These are phyloP conservation scores for Drepana falcataria DNA, from an alignment of 2,888 invertebrate genomes.

Conservation along the genomic window DNA sequence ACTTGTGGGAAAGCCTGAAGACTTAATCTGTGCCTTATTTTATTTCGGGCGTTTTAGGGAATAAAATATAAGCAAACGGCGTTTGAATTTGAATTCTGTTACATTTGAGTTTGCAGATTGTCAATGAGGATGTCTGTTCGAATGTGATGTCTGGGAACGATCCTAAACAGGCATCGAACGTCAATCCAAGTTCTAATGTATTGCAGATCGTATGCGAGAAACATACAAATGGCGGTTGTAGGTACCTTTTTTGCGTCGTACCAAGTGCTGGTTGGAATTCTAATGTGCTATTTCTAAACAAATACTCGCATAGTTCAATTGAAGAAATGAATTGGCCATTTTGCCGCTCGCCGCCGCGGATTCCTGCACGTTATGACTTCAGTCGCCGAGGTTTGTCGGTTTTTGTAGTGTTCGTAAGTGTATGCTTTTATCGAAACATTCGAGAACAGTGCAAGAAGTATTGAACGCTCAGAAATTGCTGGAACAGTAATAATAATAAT, in stretches of 20 bases:
- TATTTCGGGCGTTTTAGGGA: too few species aligned
- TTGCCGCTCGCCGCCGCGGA: slow-evolving; percentile 11
- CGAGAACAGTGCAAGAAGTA: neutral
- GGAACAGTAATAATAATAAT: too few species aligned
- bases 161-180: neutral
- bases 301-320: slow-evolving; percentile 20
- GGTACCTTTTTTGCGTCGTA: slow-evolving; percentile 15
- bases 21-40: too few species aligned
- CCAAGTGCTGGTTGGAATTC: slow-evolving; percentile 17
- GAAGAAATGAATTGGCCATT: slow-evolving; percentile 5
- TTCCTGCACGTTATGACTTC: slow-evolving; percentile 7
- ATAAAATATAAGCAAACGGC: neutral
- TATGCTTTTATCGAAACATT: neutral
- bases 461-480: too few species aligned
- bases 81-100: neutral
- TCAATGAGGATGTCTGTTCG: neutral
- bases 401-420: neutral
- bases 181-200: neutral
- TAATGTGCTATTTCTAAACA: slow-evolving; percentile 23
- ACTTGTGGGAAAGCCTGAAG: too few species aligned
- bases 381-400: neutral
- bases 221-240: slow-evolving; percentile 16
- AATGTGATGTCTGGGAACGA: neutral
- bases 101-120: neutral
- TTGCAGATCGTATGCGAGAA: neutral